Percentiles rank a stretch among this genome's conserved stretches.
Evolutionary conservation across 2,888 invertebrate species (phyloP).

Genomic region (Synanthedon formicaeformis): DNA sequence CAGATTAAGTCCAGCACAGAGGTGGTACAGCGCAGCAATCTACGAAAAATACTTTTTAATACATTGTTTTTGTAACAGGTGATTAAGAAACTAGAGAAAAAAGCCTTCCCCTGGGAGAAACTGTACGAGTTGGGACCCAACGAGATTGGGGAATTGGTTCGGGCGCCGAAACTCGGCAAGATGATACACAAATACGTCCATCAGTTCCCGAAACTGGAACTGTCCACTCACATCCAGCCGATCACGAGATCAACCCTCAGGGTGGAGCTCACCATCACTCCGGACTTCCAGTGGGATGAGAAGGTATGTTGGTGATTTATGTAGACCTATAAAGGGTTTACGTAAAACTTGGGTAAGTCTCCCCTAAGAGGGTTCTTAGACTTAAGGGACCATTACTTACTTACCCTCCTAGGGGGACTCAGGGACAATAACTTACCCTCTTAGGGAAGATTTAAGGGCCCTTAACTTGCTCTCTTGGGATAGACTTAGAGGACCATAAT

Average conservation of each 20-base stretch:
- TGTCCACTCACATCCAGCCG: slow-evolving; percentile 97
- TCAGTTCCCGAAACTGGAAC: slow-evolving; percentile 95
- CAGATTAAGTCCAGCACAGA: too few species aligned
- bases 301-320: slow-evolving; percentile 66
- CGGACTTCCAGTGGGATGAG: slow-evolving; percentile 99
- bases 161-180: slow-evolving; percentile 91
- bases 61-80: slow-evolving; percentile 38
- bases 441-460: too few species aligned
- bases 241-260: slow-evolving; percentile 93
- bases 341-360: too few species aligned
- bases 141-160: slow-evolving; percentile 92
- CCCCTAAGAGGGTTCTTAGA: too few species aligned
- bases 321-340: too few species aligned
- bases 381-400: too few species aligned
- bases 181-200: slow-evolving; percentile 96
- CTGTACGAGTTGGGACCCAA: slow-evolving; percentile 96
- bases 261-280: slow-evolving; percentile 96
- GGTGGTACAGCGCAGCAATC: too few species aligned
- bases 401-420: too few species aligned
- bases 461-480: too few species aligned
- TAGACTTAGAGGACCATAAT: too few species aligned
- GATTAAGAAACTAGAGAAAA: slow-evolving; percentile 97
- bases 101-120: slow-evolving; percentile 93
- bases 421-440: too few species aligned
- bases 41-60: too few species aligned